Evolutionary conservation across 1,140 invertebrate genomes (phyloP), one percentile per base, ranked within the genome.

Genomic region (Drosophila gunungcola): DNA sequence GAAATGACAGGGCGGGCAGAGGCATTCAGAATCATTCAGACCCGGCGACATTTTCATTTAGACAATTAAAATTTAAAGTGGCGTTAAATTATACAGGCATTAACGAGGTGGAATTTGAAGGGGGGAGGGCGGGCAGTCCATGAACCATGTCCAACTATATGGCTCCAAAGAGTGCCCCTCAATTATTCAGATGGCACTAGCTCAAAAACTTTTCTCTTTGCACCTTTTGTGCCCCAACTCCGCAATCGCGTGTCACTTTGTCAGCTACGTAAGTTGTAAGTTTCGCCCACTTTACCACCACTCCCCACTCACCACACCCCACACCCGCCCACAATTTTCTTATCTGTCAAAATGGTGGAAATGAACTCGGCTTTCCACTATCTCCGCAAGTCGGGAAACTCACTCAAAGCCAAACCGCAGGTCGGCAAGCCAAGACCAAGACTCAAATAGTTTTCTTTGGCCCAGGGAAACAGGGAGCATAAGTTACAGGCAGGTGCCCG

Each of bases 11-110:
- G 75, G 83, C 79, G 6, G 38, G 3, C 55, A n/a, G 4, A 27
- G 16, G 16, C 16, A 21, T 21, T 21, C 16, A 21, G 16, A 75
- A 70, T 83, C 79, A 21, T 21, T 21, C 16, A 21, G 9, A 38
- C 56, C 65, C 38, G 56, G 80, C 85, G 86, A 89, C 85, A 90
- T 91, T 89, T 85, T 84, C 89, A 89, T 91, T 91, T 88, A 82
- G 90, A 91, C 89, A 91, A 91, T 91, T 91, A 91, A 91, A 91
- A 91, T 89, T 85, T 91, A 91, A 91, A 91, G 85, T 91, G 83
- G 89, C 89, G 89, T 91, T 91, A 89, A 91, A 91, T 91, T 91
- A 91, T 91, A 89, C 88, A 91, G 78, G 89, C 67, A 91, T 91
- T 91, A 91, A 81, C 61, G 68, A 60, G 61, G 49, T 4, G 38